Conservation (phyloP, 2,113 vertebrate genomes). For the Xenus cinereus region DNA sequence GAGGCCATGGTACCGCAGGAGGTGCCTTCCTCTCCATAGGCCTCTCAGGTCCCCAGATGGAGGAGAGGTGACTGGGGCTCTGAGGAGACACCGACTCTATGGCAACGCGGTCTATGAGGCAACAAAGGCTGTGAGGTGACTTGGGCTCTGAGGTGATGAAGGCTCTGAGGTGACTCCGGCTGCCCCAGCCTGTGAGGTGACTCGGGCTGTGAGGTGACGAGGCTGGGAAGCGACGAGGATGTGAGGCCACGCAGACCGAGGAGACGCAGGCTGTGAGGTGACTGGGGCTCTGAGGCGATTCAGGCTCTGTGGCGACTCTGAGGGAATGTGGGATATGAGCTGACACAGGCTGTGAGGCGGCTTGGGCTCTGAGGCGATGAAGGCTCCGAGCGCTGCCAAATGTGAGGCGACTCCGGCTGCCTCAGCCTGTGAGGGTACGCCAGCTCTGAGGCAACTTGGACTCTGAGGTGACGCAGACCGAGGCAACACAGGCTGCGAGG, state of each 20-base stretch:
- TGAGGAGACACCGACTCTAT: background rate
- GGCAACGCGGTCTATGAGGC: background rate
- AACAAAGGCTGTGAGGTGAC: background rate
- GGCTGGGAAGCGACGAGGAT: background rate
- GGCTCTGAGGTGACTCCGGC: too few relatives aligned
- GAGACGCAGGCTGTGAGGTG: background rate
- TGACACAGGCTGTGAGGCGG: background rate
- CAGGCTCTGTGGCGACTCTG: too few relatives aligned
- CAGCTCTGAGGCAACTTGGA: too few relatives aligned
- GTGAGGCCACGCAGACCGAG: fast-evolving
- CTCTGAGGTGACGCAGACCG: too few relatives aligned
- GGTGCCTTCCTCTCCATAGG: too few relatives aligned
- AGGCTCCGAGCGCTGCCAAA: too few relatives aligned
- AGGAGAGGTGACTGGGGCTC: background rate
- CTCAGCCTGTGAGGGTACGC: background rate
- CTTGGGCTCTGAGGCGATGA: background rate
- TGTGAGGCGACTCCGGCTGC: too few relatives aligned
- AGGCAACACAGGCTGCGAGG: background rate
- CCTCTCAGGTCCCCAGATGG: background rate
- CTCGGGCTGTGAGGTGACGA: background rate
- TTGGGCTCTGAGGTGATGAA: background rate
- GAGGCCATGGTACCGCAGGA: fast-evolving
- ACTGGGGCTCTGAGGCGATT: background rate
- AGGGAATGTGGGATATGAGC: too few relatives aligned
- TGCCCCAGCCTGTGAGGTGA: background rate